Percentiles rank a stretch among this genome's conserved stretches.
Evolutionary conservation across 2,797 vertebrate species (phyloP).

Genomic region (Euphonia xanthogaster): DNA sequence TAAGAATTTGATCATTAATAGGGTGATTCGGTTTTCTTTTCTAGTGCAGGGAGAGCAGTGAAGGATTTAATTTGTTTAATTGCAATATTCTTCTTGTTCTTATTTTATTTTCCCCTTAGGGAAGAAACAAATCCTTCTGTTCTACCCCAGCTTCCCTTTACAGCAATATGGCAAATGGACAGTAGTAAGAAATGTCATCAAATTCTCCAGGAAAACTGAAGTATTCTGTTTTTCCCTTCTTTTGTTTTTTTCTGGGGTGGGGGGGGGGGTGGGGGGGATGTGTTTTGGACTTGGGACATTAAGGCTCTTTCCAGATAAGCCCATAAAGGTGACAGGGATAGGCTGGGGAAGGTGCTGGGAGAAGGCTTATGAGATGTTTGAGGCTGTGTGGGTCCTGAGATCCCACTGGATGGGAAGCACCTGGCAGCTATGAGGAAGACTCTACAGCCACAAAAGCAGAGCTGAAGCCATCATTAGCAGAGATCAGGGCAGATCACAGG

Average conservation of each 20-base stretch:
- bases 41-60: background rate
- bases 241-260: background rate
- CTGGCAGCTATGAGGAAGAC: fast-evolving
- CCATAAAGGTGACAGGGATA: background rate
- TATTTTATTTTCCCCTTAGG: background rate
- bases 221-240: background rate
- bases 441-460: background rate
- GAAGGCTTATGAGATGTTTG: background rate
- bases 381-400: background rate
- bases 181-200: background rate
- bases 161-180: background rate
- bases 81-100: background rate
- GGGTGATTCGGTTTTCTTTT: background rate
- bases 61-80: background rate
- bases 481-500: background rate
- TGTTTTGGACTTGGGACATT: background rate
- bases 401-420: background rate
- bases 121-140: background rate
- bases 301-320: background rate
- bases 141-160: background rate
- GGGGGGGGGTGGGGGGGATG: too few species aligned
- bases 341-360: background rate
- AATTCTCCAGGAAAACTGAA: background rate
- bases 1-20: background rate
- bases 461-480: background rate